Evolutionary conservation across 2,888 invertebrate species (phyloP), one percentile per base, ranked within the genome.

Genomic region (Pachliopta kotzebuea): DNA sequence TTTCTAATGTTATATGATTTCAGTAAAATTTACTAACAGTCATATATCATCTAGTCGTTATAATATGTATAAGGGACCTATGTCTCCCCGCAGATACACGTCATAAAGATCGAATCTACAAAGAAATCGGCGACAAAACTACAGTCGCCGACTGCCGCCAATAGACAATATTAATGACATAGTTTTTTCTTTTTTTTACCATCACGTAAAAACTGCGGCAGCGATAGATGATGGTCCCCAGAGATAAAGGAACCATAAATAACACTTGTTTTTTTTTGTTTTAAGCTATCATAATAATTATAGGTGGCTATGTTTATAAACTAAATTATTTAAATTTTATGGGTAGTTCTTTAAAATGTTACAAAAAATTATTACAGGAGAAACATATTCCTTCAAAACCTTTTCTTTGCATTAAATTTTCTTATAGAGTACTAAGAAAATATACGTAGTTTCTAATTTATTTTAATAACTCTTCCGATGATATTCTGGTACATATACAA

Each of bases 81-180:
- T 69, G 73, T 68, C 71, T 70, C 70, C 26, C 3, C 68, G 70
- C 73, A 76, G 76, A 80, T 80, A 80, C 76, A 80, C 78, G 75
- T 78, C 75, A 84, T 87, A 84, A 86, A 89, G 88, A 88, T 88
- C 63, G 67, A 59, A 88, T 90, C 88, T 87, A 82, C 83, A 87
- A 85, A 85, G 84, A 80, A 84, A 72, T 85, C 86, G 78, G 86
- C 87, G 62, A 66, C 72, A 73, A 76, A 76, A 76, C 65, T 31
- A 57, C 31, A 31, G 60, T 29, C 76, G 79, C 72, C 77, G 74
- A 77, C 77, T 68, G 78, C 77, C 76, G 81, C 81, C 83, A 77
- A 71, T 66, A 77, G 70, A 74, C 74, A 74, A 75, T 74, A 75
- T 76, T 84, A 83, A 84, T 78, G 82, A 84, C 79, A 79, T 76